These are phyloP conservation scores for Muntiacus reevesi DNA, from an alignment of 2,113 vertebrate species.

Conservation along the genomic window DNA sequence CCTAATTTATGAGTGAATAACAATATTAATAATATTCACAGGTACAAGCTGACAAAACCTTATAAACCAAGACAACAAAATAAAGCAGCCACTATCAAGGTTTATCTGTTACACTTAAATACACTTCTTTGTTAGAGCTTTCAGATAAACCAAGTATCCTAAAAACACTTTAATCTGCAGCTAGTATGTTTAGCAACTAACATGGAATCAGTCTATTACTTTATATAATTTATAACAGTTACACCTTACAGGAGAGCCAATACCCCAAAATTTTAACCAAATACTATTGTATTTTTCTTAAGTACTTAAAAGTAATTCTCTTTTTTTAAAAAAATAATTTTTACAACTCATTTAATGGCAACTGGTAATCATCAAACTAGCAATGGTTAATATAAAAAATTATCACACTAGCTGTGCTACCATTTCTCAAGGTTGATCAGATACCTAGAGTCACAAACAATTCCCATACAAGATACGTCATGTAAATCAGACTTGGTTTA, in stretches of 20 bases:
- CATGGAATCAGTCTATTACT: not conserved
- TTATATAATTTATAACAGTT: not conserved
- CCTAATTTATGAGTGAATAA: slow-evolving; percentile 8
- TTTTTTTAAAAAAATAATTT: not conserved
- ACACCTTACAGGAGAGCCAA: not conserved
- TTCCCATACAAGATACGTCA: too few relatives aligned
- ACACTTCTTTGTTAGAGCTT: not conserved
- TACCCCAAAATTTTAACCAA: not conserved
- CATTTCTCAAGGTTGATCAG: too few relatives aligned
- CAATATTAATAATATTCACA: not conserved
- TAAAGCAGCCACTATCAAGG: not conserved
- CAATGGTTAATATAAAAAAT: too few relatives aligned
- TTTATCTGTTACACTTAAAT: slow-evolving; percentile 27
- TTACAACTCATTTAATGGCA: too few relatives aligned
- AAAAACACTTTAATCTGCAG: slow-evolving; percentile 6
- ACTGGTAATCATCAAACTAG: too few relatives aligned
- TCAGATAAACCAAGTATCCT: not conserved
- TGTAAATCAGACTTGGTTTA: too few relatives aligned
- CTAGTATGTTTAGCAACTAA: not conserved
- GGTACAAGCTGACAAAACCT: not conserved
- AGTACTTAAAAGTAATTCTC: slow-evolving; percentile 16
- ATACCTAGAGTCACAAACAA: too few relatives aligned
- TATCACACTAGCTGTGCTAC: too few relatives aligned
- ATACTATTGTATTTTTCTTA: not conserved
- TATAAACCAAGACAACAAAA: not conserved